A percentile compares a stretch with the other conserved stretches of the same genome.
phyloP scores from a whole-genome alignment of 1,140 invertebrate genomes.

The Atta cephalotes region DNA sequence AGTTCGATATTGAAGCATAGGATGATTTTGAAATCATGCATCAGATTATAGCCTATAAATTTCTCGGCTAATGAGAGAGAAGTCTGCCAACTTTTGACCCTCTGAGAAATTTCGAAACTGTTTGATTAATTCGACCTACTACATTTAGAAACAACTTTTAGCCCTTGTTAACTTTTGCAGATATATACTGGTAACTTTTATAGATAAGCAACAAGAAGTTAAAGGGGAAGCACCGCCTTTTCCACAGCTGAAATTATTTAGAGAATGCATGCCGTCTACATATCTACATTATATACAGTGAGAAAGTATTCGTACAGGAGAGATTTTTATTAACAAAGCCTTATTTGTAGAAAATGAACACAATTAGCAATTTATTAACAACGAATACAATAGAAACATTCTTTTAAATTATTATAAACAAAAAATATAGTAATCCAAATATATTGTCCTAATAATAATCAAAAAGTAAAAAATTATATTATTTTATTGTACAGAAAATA shows the following conservation, averaged over 20 bases:
- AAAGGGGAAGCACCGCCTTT: neutral
- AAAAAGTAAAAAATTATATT: too few species aligned
- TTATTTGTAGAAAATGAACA: too few species aligned
- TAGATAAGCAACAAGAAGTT: neutral
- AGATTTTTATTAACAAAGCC: too few species aligned
- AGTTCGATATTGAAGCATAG: conserved; percentile 6
- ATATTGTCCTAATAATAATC: too few species aligned
- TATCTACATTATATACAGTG: neutral
- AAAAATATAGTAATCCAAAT: too few species aligned
- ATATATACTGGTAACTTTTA: neutral
- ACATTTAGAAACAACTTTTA: neutral
- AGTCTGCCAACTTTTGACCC: neutral
- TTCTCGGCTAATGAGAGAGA: conserved; percentile 34
- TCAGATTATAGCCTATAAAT: neutral
- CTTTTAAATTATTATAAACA: too few species aligned
- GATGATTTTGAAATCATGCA: conserved; percentile 23
- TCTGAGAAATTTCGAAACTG: neutral
- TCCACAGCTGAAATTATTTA: neutral
- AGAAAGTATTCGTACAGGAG: too few species aligned
- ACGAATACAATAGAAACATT: too few species aligned
- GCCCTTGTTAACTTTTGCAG: neutral
- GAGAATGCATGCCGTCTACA: neutral
- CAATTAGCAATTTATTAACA: too few species aligned
- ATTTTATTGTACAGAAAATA: too few species aligned
- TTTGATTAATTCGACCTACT: neutral